Conservation (phyloP, 92 coral and sea anemone species). For the Zoanthus sansibaricus region DNA sequence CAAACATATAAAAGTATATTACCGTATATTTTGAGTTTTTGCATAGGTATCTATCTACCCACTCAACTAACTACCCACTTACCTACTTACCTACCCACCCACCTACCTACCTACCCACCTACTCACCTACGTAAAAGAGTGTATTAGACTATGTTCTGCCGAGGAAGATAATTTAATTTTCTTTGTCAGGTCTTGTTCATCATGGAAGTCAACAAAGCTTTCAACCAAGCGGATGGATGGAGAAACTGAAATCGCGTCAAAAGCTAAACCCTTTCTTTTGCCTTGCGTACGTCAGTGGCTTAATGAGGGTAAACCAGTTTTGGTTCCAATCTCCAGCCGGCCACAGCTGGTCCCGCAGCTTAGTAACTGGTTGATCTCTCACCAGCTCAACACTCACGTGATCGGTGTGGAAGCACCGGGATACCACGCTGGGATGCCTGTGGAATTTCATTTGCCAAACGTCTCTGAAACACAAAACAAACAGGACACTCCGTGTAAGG, state of each 20-base stretch:
- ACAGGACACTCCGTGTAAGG: neutral
- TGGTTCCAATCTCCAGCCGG: constrained; percentile 8
- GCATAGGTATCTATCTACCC: too few relatives aligned
- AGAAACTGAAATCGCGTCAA: neutral
- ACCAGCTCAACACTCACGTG: constrained; percentile 29
- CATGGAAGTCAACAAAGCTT: neutral
- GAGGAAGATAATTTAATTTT: neutral
- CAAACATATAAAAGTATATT: neutral
- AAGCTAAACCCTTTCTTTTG: constrained; percentile 6
- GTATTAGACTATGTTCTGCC: neutral
- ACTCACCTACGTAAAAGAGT: too few relatives aligned
- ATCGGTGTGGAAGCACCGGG: constrained; percentile 48
- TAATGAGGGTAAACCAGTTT: neutral
- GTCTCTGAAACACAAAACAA: neutral
- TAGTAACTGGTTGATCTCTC: constrained; percentile 35
- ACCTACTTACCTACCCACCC: too few relatives aligned
- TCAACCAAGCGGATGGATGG: neutral
- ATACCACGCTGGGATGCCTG: constrained; percentile 34
- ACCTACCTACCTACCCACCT: too few relatives aligned
- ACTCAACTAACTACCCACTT: too few relatives aligned
- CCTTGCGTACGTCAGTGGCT: constrained; percentile 41
- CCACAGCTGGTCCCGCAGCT: constrained; percentile 42
- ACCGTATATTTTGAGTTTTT: too few relatives aligned
- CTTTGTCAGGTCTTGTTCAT: neutral
- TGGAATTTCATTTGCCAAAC: constrained; percentile 23